Evolutionary conservation across 2,113 vertebrate species (phyloP).

Genomic region (Calyptomena viridis): DNA sequence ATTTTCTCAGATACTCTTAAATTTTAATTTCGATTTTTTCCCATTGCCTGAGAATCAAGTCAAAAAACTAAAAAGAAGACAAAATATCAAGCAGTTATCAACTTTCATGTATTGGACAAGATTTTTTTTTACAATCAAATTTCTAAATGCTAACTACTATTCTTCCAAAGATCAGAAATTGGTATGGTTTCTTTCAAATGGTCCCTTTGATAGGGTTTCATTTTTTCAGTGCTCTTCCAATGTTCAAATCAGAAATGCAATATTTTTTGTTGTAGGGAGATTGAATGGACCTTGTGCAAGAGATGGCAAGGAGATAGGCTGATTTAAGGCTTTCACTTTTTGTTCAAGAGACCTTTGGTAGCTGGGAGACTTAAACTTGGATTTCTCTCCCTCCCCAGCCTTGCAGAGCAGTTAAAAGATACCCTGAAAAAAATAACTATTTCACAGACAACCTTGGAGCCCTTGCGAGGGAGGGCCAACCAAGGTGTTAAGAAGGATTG

Average conservation of each 20-base stretch:
- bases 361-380: too few species aligned
- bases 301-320: too few species aligned
- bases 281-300: too few species aligned
- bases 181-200: not conserved
- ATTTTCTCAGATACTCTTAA: not conserved
- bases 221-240: not conserved
- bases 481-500: too few species aligned
- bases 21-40: not conserved
- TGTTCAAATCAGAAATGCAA: not conserved
- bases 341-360: too few species aligned
- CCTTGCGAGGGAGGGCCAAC: too few species aligned
- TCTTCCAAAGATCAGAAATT: not conserved
- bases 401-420: too few species aligned
- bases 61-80: not conserved
- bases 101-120: not conserved
- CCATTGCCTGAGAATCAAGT: not conserved
- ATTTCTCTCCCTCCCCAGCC: too few species aligned
- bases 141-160: not conserved
- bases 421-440: too few species aligned
- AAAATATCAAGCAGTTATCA: not conserved
- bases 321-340: too few species aligned
- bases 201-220: not conserved
- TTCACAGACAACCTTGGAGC: too few species aligned
- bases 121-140: not conserved
- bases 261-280: not conserved